Base-by-base conservation (phyloP, 2,888 invertebrate genomes). In the Andrena haemorrhoa region DNA sequence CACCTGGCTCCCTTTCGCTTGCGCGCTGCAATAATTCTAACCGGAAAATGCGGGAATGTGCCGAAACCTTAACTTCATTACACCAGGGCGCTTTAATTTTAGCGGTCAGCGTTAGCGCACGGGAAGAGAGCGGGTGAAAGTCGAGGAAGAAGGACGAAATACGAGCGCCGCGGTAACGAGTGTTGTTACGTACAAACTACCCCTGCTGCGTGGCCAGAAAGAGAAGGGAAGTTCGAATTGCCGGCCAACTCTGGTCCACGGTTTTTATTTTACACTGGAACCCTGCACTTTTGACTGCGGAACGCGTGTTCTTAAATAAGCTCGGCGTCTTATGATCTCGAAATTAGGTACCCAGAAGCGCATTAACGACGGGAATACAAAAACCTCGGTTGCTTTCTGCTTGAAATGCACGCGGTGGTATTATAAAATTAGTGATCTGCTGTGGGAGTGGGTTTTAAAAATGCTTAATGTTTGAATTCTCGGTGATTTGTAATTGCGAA, bases 11-110 rank as follows among this genome's bases (percentile, higher is more conserved):
- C 71, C 70, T 76, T 64, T 63, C 63, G 68, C 10, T 10, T 35
- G 70, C 68, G 8, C 53, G 69, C 47, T 23, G 23, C 8, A 35
- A 53, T 74, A 41, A 69, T 70, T 70, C 41, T 80, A 85, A 89
- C 87, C 84, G 86, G 86, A 87, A 90, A 89, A 90, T 88, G 87
- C 86, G 80, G 86, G 75, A 88, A 88, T 86, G 88, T 81, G 88
- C 87, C 87, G 86, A 86, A 87, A 88, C 86, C 87, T 85, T 85
- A 91, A 90, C 88, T 90, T 89, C 90, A 88, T 91, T 90, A 90
- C 86, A 68, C 76, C 81, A 83, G 81, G 65, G 70, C 77, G 86
- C 85, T 89, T 90, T 90, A 90, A 91, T 91, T 91, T 90, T 82
- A 81, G 80, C 81, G 69, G 71, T 49, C 49, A 33, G 56, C 60